A percentile compares a stretch with the other conserved stretches of the same genome.
phyloP scores from a whole-genome alignment of 1,140 invertebrate genomes.

The Sitodiplosis mosellana region DNA sequence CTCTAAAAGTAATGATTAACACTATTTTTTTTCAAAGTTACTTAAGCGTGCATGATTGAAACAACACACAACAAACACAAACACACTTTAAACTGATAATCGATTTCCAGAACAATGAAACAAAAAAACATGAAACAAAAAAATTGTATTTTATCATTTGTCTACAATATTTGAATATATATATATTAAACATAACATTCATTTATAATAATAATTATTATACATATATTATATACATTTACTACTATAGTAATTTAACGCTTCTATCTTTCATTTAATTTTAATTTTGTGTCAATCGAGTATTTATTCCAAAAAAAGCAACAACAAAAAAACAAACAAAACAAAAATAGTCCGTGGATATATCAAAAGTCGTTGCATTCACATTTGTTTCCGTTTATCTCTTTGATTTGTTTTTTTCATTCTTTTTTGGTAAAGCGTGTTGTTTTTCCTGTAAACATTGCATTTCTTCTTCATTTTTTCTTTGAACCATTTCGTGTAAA shows the following conservation, averaged over 20 bases:
- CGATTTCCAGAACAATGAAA: too few relatives aligned
- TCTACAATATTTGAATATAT: too few relatives aligned
- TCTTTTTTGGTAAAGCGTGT: neutral
- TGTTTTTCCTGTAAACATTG: neutral
- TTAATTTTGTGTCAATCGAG: neutral
- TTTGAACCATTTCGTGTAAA: neutral
- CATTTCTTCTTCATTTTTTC: neutral
- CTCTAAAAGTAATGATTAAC: too few relatives aligned
- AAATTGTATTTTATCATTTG: neutral
- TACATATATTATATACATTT: neutral
- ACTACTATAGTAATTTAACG: neutral
- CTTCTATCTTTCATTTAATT: conserved; percentile 1
- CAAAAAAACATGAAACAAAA: too few relatives aligned
- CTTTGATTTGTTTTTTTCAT: neutral
- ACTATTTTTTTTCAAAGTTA: too few relatives aligned
- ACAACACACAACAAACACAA: too few relatives aligned
- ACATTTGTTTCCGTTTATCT: neutral
- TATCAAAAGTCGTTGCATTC: too few relatives aligned
- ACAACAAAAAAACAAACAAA: neutral
- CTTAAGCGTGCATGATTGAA: too few relatives aligned
- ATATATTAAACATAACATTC: too few relatives aligned
- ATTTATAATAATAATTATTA: neutral
- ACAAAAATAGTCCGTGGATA: too few relatives aligned
- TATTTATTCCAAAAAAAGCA: too few relatives aligned
- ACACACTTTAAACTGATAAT: too few relatives aligned